Base-by-base conservation (phyloP, 2,888 invertebrate genomes). In the Hemaris fuciformis region DNA sequence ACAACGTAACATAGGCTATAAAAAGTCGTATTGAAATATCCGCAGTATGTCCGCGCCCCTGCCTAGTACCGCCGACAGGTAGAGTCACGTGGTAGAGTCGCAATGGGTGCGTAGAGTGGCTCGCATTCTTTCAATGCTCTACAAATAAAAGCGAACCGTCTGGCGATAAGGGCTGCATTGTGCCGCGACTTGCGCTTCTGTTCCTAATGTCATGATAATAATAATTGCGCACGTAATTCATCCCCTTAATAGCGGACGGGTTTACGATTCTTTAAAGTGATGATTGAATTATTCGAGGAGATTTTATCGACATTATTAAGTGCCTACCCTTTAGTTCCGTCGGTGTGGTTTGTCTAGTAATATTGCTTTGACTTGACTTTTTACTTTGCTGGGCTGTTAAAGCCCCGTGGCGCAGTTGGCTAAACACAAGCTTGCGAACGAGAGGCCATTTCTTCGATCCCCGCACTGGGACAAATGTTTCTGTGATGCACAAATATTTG, bases 121-220 rank as follows among this genome's bases (percentile, higher is more conserved):
- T 53, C 42, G 61, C 63, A 63, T 65, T 65, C 65, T 59, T 64
- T 59, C 61, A 62, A 65, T 65, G 46, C 60, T 56, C 18, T 34
- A 15, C 42, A 57, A 63, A 59, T 61, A 61, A 64, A 63, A 64
- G 64, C 64, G 41, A 45, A 34, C 46, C 43, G 64, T 64, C 64
- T 64, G 61, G 61, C 48, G 61, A 41, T 60, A 53, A 60, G 60
- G 60, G 41, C 20, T 23, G 53, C 53, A 4, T 18, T 31, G 31
- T 53, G 8, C 43, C n/a, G n/a, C n/a, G 38, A 38, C 34, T 18
- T 20, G 43, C 18, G 43, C 18, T 18, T 43, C 6, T n/a, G 42
- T 7, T 18, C 15, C n/a, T 43, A 43, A 43, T 43, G 43, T 10
- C 20, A 18, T 31, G 53, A 31, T 53, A 53, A 53, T 31, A 53